Conservation (phyloP, 2,888 invertebrate genomes). For the Homarus gammarus region DNA sequence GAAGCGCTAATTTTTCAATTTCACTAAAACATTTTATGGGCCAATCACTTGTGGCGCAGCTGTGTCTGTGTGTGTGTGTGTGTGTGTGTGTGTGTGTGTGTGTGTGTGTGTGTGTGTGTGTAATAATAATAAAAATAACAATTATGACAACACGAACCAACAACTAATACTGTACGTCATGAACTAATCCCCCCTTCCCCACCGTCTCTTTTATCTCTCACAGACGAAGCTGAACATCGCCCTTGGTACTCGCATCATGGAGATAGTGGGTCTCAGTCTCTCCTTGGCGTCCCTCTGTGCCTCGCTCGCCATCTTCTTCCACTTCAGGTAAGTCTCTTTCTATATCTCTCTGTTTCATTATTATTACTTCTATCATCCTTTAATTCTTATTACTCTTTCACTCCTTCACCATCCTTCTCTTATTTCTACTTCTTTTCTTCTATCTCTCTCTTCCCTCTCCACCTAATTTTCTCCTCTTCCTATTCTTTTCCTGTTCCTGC, state of each 20-base stretch:
- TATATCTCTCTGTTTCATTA: neutral
- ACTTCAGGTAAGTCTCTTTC: constrained; percentile 85
- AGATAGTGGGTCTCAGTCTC: constrained; percentile 87
- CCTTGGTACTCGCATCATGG: constrained; percentile 83
- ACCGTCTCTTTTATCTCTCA: too few species aligned
- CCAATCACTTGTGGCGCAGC: too few species aligned
- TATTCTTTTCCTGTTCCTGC: too few species aligned
- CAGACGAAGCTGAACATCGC: constrained; percentile 77
- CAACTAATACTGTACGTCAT: neutral
- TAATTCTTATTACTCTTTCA: neutral
- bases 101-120: constrained; percentile 26
- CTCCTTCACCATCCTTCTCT: neutral
- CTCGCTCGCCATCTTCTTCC: constrained; percentile 89
- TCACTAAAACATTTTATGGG: too few species aligned
- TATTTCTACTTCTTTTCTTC: neutral
- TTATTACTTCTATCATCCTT: too few species aligned
- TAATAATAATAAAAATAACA: neutral
- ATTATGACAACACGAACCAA: neutral
- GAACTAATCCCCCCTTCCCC: neutral
- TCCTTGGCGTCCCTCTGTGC: constrained; percentile 88
- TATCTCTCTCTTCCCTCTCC: neutral
- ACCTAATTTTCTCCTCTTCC: too few species aligned
- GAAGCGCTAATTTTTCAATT: too few species aligned
- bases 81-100: constrained; percentile 33
- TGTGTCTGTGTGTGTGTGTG: neutral